These are phyloP conservation scores for Acrobasis suavella DNA, from an alignment of 2,888 invertebrate genomes.

Conservation along the genomic window DNA sequence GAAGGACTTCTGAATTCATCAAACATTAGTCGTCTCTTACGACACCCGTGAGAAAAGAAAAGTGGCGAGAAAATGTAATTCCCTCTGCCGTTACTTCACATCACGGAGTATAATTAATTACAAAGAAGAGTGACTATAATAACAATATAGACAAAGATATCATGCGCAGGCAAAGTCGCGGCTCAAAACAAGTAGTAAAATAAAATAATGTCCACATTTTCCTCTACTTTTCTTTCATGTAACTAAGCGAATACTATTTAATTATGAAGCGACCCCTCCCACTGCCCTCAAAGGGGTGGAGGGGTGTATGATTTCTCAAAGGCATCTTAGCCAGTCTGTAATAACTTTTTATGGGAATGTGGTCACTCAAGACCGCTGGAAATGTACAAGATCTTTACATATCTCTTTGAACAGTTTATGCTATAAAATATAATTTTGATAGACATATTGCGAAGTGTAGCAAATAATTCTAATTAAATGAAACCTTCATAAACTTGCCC, in stretches of 20 bases:
- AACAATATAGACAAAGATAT: no score
- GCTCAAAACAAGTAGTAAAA: not conserved
- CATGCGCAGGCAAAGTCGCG: no score
- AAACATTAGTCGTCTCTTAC: no score
- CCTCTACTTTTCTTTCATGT: slow-evolving; percentile 50
- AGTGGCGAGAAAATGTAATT: no score
- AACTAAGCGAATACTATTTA: slow-evolving; percentile 72
- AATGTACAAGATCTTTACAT: slow-evolving; percentile 23
- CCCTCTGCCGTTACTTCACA: no score
- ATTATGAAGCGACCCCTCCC: slow-evolving; percentile 57
- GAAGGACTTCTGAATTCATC: no score
- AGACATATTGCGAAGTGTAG: not conserved
- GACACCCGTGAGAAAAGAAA: no score
- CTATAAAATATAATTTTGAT: no score
- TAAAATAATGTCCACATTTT: slow-evolving; percentile 44
- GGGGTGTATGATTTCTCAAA: slow-evolving; percentile 49
- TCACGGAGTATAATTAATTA: no score
- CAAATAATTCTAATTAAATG: no score
- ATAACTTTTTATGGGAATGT: slow-evolving; percentile 30
- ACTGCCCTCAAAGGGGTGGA: slow-evolving; percentile 39
- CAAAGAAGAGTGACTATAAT: no score
- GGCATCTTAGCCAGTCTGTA: slow-evolving; percentile 37
- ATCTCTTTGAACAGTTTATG: slow-evolving; percentile 26
- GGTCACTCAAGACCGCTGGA: slow-evolving; percentile 29
- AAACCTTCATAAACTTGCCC: no score